Base-by-base conservation (phyloP, 2,113 vertebrate genomes). In the Pluvialis apricaria region DNA sequence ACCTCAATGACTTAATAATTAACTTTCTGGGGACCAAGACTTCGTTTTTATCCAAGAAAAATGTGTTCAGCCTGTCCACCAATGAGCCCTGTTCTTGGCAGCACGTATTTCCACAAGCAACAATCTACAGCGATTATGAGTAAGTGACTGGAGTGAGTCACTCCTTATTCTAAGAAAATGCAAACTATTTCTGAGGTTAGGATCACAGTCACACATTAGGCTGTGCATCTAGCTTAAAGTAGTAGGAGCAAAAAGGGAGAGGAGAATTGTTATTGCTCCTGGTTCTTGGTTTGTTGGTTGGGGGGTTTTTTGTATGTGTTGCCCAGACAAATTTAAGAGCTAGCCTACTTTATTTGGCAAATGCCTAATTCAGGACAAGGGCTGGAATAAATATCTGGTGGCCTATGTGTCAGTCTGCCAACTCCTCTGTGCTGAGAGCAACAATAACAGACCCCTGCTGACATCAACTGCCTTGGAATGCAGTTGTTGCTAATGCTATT, bases 151-250 rank as follows among this genome's bases (percentile, higher is more conserved):
- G 90, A 7, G 45, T 95, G 95, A 97, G 85, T 97, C 94, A 94
- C 76, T 81, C 82, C 82, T 93, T 93, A 60, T 92, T 95, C 93
- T 88, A 88, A 96, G 90, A 97, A 96, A 96, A 95, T 83, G 79
- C 76, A 68, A 95, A 90, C 58, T 95, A 78, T 95, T 97, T 92
- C 49, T 88, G 92, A 94, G 90, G 79, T 88, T 96, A 77, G 71
- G 64, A 83, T 81, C 72, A 42, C 51, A 88, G 45, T 93, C 79
- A 83, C 55, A 51, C n/a, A 28, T 51, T 69, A 70, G 64, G 54
- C 85, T 94, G 70, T 0, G 0, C 64, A 24, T 65, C 44, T 14
- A 49, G 20, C 73, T 77, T 55, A 7, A 36, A 58, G 8, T 13
- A 20, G 32, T 58, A 80, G 87, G 36, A 91, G 40, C 61, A 58